Conservation (phyloP, 2,888 invertebrate species). For the Drosophila lacicola region DNA sequence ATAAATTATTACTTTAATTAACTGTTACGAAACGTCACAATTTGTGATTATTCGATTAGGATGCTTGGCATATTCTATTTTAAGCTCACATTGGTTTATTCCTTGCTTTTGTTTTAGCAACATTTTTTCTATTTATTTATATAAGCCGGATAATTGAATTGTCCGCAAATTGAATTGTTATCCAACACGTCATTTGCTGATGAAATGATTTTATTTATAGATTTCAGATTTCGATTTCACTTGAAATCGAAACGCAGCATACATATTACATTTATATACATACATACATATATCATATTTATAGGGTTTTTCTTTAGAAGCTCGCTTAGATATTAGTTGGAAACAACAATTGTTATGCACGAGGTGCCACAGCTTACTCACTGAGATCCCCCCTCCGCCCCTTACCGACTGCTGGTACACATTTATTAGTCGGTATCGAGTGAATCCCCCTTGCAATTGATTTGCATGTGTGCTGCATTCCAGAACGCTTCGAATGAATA, state of each 20-base stretch:
- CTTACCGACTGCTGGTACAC: no score
- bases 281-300: background rate
- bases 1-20: background rate
- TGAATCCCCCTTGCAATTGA: slow-evolving; percentile 11
- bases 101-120: no score
- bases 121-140: background rate
- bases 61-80: no score
- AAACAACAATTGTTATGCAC: background rate
- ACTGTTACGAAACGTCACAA: background rate
- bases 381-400: background rate
- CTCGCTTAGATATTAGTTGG: background rate
- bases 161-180: background rate
- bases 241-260: slow-evolving; percentile 9
- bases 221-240: slow-evolving; percentile 3
- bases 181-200: background rate
- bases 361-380: background rate
- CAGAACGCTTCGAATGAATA: slow-evolving; percentile 42
- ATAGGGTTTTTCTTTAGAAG: background rate
- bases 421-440: background rate
- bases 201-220: background rate
- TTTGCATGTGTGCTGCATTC: slow-evolving; percentile 36
- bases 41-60: no score
- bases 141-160: background rate
- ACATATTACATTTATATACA: background rate
- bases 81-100: no score